Percentiles rank a stretch among this genome's conserved stretches.
These are phyloP conservation scores for Gymnocypris eckloni DNA, from an alignment of 2,797 vertebrate species.

Conservation along the genomic window DNA sequence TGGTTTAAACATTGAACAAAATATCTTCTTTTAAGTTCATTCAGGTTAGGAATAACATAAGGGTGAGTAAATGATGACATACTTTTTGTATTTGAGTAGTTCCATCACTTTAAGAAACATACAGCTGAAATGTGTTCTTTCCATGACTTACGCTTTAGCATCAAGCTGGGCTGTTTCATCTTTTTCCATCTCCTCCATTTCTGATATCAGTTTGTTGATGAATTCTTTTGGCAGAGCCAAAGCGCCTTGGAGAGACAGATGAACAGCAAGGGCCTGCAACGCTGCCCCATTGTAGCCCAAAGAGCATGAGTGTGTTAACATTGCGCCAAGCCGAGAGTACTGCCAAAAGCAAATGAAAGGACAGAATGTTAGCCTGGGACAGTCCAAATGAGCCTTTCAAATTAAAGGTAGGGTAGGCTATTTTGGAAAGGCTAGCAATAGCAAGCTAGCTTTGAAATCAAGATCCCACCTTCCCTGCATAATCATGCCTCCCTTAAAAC, in stretches of 20 bases:
- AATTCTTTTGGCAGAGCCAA: conserved; percentile 83
- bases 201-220: conserved; percentile 86
- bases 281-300: conserved; percentile 96
- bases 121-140: background rate
- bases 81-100: background rate
- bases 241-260: conserved; percentile 89
- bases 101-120: conserved; percentile 34
- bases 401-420: background rate
- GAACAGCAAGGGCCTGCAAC: conserved; percentile 93
- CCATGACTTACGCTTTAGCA: conserved; percentile 83
- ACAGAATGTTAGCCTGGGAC: background rate
- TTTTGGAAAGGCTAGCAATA: background rate
- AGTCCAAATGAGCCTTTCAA: background rate
- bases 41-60: background rate
- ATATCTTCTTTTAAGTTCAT: background rate
- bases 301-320: conserved; percentile 95
- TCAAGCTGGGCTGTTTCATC: conserved; percentile 85
- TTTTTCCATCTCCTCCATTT: conserved; percentile 92
- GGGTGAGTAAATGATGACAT: background rate
- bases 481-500: too few species aligned
- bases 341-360: conserved; percentile 62
- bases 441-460: background rate
- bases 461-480: background rate
- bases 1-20: background rate
- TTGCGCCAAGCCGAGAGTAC: conserved; percentile 89